A percentile compares a stretch with the other conserved stretches of the same genome.
phyloP scores from a whole-genome alignment of 1,140 invertebrate genomes.

The Pseudomyrmex concolor region DNA sequence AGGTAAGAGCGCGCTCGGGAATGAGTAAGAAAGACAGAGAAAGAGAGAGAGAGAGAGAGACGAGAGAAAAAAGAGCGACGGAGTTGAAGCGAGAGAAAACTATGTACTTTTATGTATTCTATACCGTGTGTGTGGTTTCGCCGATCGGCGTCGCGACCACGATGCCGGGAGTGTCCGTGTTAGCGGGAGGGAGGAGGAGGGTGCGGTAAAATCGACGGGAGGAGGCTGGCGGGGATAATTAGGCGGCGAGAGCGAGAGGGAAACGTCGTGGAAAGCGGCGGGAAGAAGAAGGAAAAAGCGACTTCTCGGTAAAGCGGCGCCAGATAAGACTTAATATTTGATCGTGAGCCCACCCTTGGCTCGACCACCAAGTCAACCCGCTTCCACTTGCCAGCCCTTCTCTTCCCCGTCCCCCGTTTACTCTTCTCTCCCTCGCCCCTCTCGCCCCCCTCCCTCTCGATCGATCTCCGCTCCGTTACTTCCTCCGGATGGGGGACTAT shows the following conservation, averaged over 20 bases:
- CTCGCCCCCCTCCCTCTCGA: constrained; percentile 16
- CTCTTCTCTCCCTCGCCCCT: background rate
- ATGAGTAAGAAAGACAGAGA: constrained; percentile 7
- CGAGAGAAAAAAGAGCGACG: constrained; percentile 8
- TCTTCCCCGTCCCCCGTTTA: background rate
- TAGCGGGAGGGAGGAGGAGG: constrained; percentile 38
- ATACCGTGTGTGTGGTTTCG: constrained; percentile 69
- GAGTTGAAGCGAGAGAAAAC: constrained; percentile 43
- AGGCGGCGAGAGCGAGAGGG: constrained; percentile 75
- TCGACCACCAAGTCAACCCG: constrained; percentile 74
- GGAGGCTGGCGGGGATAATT: constrained; percentile 78
- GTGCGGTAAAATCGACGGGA: constrained; percentile 53
- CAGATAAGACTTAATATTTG: constrained; percentile 85
- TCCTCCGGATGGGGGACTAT: constrained; percentile 38
- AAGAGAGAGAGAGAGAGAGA: background rate
- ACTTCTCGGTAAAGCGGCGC: constrained; percentile 81
- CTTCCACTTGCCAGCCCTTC: constrained; percentile 52
- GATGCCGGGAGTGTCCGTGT: constrained; percentile 36
- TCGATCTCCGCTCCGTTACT: constrained; percentile 55
- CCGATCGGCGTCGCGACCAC: constrained; percentile 60
- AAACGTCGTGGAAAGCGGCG: constrained; percentile 40
- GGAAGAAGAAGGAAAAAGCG: constrained; percentile 54
- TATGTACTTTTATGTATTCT: constrained; percentile 73
- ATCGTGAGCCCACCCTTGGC: constrained; percentile 81
- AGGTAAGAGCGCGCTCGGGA: constrained; percentile 50